Evolutionary conservation across 2,888 invertebrate species (phyloP).

Genomic region (Pantelozetes paolii): DNA sequence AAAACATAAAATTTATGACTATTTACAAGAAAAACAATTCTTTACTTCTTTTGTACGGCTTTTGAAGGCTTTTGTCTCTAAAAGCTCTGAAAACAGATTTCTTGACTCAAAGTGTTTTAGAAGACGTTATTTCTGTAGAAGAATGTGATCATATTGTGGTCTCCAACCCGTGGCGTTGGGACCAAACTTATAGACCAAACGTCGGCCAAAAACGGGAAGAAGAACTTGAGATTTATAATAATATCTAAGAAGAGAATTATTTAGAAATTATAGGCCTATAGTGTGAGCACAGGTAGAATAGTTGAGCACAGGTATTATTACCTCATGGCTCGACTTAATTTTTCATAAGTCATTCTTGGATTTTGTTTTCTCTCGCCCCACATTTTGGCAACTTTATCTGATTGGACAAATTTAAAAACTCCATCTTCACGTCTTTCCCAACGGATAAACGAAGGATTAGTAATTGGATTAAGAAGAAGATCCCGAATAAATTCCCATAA

Average conservation of each 20-base stretch:
- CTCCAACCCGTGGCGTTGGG: conserved; percentile 72
- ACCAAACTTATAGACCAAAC: conserved; percentile 76
- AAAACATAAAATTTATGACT: conserved; percentile 14
- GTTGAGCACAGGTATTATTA: conserved; percentile 51
- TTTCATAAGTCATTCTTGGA: conserved; percentile 85
- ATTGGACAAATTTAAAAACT: conserved; percentile 80
- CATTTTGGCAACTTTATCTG: conserved; percentile 75
- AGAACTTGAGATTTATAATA: conserved; percentile 73
- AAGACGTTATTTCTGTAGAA: too few relatives aligned
- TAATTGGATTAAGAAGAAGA: conserved; percentile 67
- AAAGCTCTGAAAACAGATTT: too few relatives aligned
- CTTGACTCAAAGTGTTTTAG: too few relatives aligned
- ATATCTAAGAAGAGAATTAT: conserved; percentile 58
- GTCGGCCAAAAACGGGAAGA: conserved; percentile 68
- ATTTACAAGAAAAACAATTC: conserved; percentile 9
- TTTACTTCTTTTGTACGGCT: too few relatives aligned
- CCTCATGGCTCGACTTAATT: conserved; percentile 84
- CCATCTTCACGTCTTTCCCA: conserved; percentile 82
- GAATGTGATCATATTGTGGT: conserved; percentile 57
- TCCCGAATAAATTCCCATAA: conserved; percentile 83
- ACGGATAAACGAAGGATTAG: conserved; percentile 74
- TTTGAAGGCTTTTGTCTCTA: too few relatives aligned
- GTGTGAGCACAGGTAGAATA: background rate
- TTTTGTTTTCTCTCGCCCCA: conserved; percentile 85
- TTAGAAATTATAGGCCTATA: background rate